A percentile compares a stretch with the other conserved stretches of the same genome.
Conservation (phyloP, 2,888 invertebrate genomes). For the Brachyptera risi region DNA sequence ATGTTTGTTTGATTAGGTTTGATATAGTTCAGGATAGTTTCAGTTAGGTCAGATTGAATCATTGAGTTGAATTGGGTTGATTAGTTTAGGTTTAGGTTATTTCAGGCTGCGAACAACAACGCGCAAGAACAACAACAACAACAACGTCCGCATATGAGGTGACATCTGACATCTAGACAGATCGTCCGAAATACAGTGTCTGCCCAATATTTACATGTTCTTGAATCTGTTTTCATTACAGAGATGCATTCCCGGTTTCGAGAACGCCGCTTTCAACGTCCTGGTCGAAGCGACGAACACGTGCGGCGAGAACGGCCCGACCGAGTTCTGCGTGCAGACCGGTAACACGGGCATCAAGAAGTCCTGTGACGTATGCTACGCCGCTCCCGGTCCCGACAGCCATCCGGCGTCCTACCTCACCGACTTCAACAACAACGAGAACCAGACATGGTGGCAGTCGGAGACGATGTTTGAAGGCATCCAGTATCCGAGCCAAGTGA, state of each 20-base stretch:
- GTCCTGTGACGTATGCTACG: constrained; percentile 74
- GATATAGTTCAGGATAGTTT: too few relatives aligned
- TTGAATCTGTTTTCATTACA: constrained; percentile 52
- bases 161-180: too few relatives aligned
- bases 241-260: constrained; percentile 95
- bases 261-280: constrained; percentile 90
- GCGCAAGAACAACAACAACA: too few relatives aligned
- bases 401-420: constrained; percentile 78
- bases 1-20: too few relatives aligned
- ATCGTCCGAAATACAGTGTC: too few relatives aligned
- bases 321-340: constrained; percentile 89
- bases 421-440: constrained; percentile 84
- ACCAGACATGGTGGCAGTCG: constrained; percentile 96
- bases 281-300: constrained; percentile 93
- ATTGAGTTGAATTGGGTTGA: too few relatives aligned
- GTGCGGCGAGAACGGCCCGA: constrained; percentile 77
- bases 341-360: constrained; percentile 63
- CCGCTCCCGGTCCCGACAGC: constrained; percentile 51
- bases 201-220: too few relatives aligned
- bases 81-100: too few relatives aligned
- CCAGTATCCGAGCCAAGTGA: constrained; percentile 87
- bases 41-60: too few relatives aligned
- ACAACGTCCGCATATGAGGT: too few relatives aligned
- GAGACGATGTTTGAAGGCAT: constrained; percentile 95
- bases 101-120: too few relatives aligned